Conservation (phyloP, 2,888 invertebrate genomes). For the Eustalomyia histrio region DNA sequence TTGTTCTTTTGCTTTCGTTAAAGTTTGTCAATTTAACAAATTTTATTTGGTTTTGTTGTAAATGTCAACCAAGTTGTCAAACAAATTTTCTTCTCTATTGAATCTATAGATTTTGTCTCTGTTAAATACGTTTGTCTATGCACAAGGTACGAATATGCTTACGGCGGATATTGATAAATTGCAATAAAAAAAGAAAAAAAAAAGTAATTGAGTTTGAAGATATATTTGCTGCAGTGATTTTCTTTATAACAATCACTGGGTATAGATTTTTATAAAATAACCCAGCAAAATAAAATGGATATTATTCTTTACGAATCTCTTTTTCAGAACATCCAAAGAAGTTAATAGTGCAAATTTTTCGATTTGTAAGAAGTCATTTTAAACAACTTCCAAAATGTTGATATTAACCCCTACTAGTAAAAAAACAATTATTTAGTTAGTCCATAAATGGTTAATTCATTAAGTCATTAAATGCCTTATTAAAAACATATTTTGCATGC, state of each 20-base stretch:
- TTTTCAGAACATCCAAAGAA: no score
- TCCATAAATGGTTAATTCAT: no score
- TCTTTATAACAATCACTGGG: background rate
- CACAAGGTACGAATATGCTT: constrained; percentile 40
- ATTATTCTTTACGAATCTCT: no score
- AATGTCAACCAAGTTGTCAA: constrained; percentile 58
- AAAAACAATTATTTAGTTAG: no score
- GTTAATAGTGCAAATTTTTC: no score
- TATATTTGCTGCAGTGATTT: constrained; percentile 21
- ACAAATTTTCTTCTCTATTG: constrained; percentile 58
- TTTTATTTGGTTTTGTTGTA: constrained; percentile 35
- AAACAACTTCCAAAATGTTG: no score
- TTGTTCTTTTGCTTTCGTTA: constrained; percentile 6
- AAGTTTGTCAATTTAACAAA: constrained; percentile 20
- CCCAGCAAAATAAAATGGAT: no score
- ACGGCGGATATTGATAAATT: constrained; percentile 57
- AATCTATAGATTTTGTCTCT: constrained; percentile 12
- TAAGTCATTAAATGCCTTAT: no score
- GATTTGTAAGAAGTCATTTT: no score
- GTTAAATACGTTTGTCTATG: background rate
- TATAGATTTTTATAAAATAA: constrained; percentile 19
- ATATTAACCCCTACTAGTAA: no score
- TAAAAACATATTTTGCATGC: no score
- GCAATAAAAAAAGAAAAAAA: constrained; percentile 18
- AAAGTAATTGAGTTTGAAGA: constrained; percentile 49